Evolutionary conservation across 2,888 invertebrate species (phyloP).

Genomic region (Zygaena filipendulae): DNA sequence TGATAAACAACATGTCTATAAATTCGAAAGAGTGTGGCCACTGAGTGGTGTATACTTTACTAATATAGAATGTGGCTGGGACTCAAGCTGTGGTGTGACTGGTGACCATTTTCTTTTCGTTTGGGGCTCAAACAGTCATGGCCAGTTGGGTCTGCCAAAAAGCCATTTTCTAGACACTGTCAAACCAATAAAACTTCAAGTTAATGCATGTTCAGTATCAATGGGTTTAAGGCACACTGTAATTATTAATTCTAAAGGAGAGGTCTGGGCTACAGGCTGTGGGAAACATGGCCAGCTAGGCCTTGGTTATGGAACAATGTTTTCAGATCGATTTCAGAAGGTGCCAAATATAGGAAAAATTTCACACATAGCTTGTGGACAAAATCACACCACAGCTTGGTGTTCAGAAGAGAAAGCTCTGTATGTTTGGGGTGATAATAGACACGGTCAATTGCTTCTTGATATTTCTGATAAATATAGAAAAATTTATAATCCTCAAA

Average conservation of each 20-base stretch:
- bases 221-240: constrained; percentile 78
- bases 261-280: constrained; percentile 73
- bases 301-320: constrained; percentile 43
- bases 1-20: constrained; percentile 47
- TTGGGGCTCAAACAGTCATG: constrained; percentile 86
- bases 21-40: constrained; percentile 71
- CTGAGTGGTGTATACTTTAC: constrained; percentile 66
- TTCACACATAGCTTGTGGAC: constrained; percentile 78
- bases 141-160: constrained; percentile 77
- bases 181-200: constrained; percentile 42
- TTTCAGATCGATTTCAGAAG: constrained; percentile 53
- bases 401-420: constrained; percentile 63
- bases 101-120: constrained; percentile 75
- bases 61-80: constrained; percentile 83
- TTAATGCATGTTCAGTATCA: constrained; percentile 67
- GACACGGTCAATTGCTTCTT: constrained; percentile 79
- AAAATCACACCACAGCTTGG: constrained; percentile 79
- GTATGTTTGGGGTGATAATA: constrained; percentile 86
- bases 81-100: constrained; percentile 80
- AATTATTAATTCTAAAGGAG: constrained; percentile 70
- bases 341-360: constrained; percentile 68
- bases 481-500: constrained; percentile 61
- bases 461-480: constrained; percentile 58
- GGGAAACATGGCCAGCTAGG: constrained; percentile 78
- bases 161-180: constrained; percentile 43